Conservation (phyloP, 1,140 invertebrate species). For the Musca domestica region DNA sequence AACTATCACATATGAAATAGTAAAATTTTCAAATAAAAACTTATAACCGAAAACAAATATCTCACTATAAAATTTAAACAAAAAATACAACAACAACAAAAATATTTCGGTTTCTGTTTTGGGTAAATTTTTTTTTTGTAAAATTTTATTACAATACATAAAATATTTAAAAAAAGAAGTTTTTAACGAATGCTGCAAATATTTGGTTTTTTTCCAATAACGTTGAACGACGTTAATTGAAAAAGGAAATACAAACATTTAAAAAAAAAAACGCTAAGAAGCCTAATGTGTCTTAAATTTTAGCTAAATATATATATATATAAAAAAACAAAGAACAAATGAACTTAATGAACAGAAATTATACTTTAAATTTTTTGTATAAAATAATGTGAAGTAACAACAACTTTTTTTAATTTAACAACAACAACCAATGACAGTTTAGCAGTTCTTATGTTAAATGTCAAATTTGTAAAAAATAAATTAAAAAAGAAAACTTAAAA, state of each 20-base stretch:
- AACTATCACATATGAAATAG: too few species aligned
- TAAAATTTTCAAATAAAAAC: too few species aligned
- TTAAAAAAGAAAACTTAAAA: constrained; percentile 25
- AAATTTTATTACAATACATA: neutral
- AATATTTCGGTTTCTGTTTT: neutral
- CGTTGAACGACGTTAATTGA: neutral
- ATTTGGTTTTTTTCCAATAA: neutral
- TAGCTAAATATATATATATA: constrained; percentile 39
- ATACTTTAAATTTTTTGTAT: constrained; percentile 14
- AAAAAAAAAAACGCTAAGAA: constrained; percentile 46
- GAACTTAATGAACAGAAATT: neutral
- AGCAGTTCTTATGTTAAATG: neutral
- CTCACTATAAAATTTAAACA: neutral
- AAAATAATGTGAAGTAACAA: neutral
- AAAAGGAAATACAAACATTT: too few species aligned
- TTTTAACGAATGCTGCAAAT: constrained; percentile 29
- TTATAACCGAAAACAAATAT: too few species aligned
- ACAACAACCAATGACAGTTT: too few species aligned
- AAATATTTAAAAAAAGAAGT: constrained; percentile 21
- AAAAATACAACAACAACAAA: neutral
- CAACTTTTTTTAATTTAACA: neutral
- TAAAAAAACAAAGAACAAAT: constrained; percentile 2
- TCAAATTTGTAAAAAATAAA: constrained; percentile 24
- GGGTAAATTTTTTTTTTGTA: neutral
- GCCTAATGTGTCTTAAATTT: constrained; percentile 53